phyloP scores from a whole-genome alignment of 2,113 vertebrate species.

The Nothocercus julius region DNA sequence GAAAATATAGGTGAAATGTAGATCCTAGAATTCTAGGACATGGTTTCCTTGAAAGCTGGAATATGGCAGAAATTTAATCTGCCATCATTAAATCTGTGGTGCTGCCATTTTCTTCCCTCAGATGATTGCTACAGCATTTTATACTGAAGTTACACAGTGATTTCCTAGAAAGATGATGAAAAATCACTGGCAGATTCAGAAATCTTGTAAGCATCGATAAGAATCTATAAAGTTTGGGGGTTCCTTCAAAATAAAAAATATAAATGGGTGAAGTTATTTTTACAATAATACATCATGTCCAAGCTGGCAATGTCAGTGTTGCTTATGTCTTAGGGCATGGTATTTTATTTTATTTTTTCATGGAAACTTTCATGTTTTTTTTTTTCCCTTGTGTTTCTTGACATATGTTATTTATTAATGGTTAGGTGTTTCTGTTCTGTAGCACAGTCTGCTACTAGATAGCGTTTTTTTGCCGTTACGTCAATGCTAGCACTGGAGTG shows the following conservation, averaged over 20 bases:
- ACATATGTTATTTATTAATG: slow-evolving; percentile 13
- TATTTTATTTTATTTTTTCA: neutral
- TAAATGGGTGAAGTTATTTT: neutral
- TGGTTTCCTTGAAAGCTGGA: neutral
- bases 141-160: accelerated
- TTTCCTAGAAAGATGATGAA: neutral
- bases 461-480: neutral
- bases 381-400: neutral
- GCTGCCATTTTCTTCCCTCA: neutral
- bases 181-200: neutral
- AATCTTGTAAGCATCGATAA: neutral
- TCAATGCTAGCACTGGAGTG: neutral
- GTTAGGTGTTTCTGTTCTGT: neutral
- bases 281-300: neutral
- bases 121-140: neutral
- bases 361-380: slow-evolving; percentile 9
- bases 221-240: neutral
- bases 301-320: neutral
- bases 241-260: neutral
- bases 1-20: neutral
- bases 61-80: neutral
- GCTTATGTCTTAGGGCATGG: neutral
- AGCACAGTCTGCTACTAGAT: neutral
- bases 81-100: neutral
- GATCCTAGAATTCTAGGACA: neutral